A percentile compares a stretch with the other conserved stretches of the same genome.
Evolutionary conservation across 2,113 vertebrate genomes (phyloP).

Genomic region (Xenopus borealis): DNA sequence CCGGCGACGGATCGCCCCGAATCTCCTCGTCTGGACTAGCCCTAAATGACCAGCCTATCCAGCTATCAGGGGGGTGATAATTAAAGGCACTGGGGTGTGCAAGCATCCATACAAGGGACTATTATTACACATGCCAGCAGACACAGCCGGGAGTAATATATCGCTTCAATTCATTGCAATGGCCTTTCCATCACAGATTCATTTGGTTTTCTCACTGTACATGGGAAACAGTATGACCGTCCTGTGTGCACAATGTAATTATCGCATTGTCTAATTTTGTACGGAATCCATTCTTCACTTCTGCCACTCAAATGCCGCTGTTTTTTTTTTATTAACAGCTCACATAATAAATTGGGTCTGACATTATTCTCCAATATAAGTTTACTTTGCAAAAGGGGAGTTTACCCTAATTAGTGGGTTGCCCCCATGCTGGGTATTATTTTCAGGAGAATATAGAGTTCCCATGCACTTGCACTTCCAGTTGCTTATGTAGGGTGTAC

Average conservation of each 20-base stretch:
- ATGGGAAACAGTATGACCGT: background rate
- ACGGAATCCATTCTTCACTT: constrained; percentile 26
- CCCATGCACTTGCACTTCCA: too few relatives aligned
- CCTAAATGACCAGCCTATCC: background rate
- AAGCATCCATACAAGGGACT: background rate
- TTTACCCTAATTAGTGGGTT: constrained; percentile 27
- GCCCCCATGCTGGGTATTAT: background rate
- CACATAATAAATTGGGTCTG: too few relatives aligned
- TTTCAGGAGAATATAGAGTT: background rate
- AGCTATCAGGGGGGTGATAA: constrained; percentile 17
- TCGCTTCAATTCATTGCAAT: constrained; percentile 30
- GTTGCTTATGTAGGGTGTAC: too few relatives aligned
- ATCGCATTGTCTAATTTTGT: constrained; percentile 29
- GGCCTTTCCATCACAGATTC: constrained; percentile 21
- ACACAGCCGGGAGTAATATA: constrained; percentile 17
- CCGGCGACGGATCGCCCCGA: too few relatives aligned
- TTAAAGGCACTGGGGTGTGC: constrained; percentile 23
- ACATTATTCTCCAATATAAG: too few relatives aligned
- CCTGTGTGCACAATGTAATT: constrained; percentile 4
- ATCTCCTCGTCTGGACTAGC: too few relatives aligned
- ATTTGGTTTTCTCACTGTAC: background rate
- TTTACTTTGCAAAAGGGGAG: constrained; percentile 3
- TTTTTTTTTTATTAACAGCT: too few relatives aligned
- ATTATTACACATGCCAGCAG: constrained; percentile 21
- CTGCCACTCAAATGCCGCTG: background rate